A percentile compares a stretch with the other conserved stretches of the same genome.
Evolutionary conservation across 2,113 vertebrate species (phyloP).

Genomic region (Strix aluco): DNA sequence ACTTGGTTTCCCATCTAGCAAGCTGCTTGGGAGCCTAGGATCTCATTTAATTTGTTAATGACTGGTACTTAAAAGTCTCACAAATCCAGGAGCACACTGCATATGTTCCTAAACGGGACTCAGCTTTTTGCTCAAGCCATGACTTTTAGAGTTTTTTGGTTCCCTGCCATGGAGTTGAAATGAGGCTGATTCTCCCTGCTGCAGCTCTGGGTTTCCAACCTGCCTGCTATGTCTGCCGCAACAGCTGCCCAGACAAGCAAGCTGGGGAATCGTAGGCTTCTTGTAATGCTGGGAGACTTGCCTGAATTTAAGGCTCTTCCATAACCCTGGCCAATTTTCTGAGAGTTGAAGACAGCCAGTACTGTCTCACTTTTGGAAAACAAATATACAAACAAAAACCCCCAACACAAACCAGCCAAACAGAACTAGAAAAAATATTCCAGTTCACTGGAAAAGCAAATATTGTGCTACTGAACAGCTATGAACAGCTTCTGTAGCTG

Average conservation of each 20-base stretch:
- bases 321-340: not conserved
- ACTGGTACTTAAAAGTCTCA: not conserved
- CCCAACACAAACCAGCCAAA: not conserved
- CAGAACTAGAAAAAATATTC: not conserved
- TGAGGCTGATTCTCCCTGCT: not conserved
- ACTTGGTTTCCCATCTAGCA: not conserved
- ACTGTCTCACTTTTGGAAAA: not conserved
- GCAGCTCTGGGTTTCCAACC: not conserved
- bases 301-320: not conserved
- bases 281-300: not conserved
- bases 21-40: not conserved
- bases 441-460: not conserved
- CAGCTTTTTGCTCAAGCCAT: not conserved
- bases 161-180: not conserved
- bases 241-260: not conserved
- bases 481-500: not conserved
- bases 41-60: not conserved
- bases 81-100: not conserved
- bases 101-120: not conserved
- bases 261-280: not conserved
- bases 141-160: not conserved
- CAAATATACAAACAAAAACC: not conserved
- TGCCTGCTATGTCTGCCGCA: not conserved
- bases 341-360: not conserved
- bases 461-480: not conserved